Evolutionary conservation across 2,113 vertebrate genomes (phyloP).

Genomic region (Mormoops blainvillei): DNA sequence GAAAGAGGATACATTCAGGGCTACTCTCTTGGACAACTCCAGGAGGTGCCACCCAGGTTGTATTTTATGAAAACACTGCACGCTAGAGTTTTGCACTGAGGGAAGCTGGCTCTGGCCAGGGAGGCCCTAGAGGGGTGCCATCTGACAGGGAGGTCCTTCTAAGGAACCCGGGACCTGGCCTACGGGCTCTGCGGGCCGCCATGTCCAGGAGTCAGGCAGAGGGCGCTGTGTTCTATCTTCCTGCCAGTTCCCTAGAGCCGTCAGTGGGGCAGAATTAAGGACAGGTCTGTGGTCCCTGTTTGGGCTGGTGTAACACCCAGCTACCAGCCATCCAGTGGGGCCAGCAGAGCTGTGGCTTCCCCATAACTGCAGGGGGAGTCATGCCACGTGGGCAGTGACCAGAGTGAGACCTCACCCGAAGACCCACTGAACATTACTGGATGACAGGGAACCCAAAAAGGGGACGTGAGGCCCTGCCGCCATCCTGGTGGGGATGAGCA

Average conservation of each 20-base stretch:
- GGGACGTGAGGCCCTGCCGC: not conserved
- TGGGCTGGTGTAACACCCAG: not conserved
- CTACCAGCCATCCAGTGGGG: not conserved
- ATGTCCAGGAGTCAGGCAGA: not conserved
- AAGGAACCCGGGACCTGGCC: not conserved
- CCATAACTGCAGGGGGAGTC: not conserved
- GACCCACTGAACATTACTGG: not conserved
- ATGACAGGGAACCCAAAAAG: not conserved
- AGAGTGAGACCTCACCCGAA: not conserved
- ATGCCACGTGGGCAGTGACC: not conserved
- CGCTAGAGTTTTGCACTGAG: not conserved
- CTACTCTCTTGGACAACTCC: not conserved
- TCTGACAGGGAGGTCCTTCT: not conserved
- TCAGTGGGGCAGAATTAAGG: not conserved
- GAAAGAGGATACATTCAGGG: not conserved
- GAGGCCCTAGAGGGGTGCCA: not conserved
- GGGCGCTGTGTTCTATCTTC: not conserved
- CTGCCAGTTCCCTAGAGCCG: not conserved
- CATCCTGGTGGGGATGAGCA: not conserved
- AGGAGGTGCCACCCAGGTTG: not conserved
- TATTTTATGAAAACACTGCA: not conserved
- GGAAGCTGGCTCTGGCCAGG: not conserved
- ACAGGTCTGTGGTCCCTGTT: not conserved
- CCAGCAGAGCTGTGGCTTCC: not conserved
- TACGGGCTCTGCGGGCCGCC: not conserved